Percentiles rank a stretch among this genome's conserved stretches.
These are phyloP conservation scores for Salvelinus alpinus DNA, from an alignment of 2,113 vertebrate genomes.

Conservation along the genomic window DNA sequence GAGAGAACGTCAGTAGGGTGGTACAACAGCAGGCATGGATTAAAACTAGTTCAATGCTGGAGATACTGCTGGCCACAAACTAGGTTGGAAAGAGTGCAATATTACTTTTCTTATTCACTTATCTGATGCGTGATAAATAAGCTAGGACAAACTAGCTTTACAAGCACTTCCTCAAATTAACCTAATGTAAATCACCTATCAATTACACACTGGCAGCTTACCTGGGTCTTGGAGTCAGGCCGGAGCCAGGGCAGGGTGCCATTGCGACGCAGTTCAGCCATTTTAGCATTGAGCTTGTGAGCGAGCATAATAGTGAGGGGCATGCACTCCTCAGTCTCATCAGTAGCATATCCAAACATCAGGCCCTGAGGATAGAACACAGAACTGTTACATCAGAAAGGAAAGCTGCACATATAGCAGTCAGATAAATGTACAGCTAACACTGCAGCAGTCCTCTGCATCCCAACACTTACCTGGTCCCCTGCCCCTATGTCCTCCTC, in stretches of 20 bases:
- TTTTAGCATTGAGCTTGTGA: constrained; percentile 92
- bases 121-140: too few relatives aligned
- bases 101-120: too few relatives aligned
- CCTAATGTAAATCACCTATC: neutral
- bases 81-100: neutral
- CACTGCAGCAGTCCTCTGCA: too few relatives aligned
- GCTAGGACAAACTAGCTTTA: neutral
- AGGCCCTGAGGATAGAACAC: constrained; percentile 76
- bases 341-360: constrained; percentile 97
- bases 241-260: constrained; percentile 92
- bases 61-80: neutral
- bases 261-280: constrained; percentile 90
- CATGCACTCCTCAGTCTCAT: constrained; percentile 96
- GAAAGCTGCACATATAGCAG: neutral
- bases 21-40: neutral
- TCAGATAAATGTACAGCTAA: neutral
- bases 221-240: constrained; percentile 97
- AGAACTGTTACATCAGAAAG: too few relatives aligned
- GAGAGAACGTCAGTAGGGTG: neutral
- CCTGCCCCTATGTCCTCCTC: constrained; percentile 95
- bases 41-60: neutral
- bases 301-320: constrained; percentile 93
- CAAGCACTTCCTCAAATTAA: neutral
- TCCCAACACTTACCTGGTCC: constrained; percentile 81
- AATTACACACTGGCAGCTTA: constrained; percentile 46